Base-by-base conservation (phyloP, 30 jellyfish, hydroid and myxozoan genomes). In the Sanderia malayensis region DNA sequence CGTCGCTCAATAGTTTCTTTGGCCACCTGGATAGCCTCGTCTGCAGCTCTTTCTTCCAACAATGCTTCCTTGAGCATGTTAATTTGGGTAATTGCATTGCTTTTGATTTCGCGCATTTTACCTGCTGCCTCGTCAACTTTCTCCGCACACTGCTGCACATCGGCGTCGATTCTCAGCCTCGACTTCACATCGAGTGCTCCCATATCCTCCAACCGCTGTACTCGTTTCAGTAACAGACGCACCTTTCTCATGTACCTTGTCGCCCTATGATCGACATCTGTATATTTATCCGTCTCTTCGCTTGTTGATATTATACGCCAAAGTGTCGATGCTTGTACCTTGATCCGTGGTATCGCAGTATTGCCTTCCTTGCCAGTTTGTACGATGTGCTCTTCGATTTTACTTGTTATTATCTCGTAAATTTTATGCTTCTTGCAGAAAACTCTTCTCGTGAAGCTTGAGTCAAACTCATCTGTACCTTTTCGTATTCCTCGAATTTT, bases 121-220 rank as follows among this genome's bases (percentile, higher is more conserved):
- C 21, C 37, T 11, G 80, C 78, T 19, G 87, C 80, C 29, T 62
- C 44, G n/a, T 76, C 87, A 10, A 76, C 25, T 59, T 59, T 65
- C 46, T 41, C 80, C 19, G 67, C 11, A 8, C 58, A 53, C 49
- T 76, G 79, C 28, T n/a, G 32, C 52, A 62, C 37, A 34, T 76
- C 47, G 46, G 62, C 46, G 24, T 76, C 87, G 1, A 62, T 4
- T 15, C 62, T 66, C 2, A 76, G 24, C 26, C 46, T 76, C 32
- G 67, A 6, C 30, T 45, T 76, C 59, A 76, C 30, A 29, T 76
- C 67, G 31, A 62, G 1, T 23, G 49, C 57, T 23, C 33, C 20
- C 32, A 76, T 59, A 20, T 76, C 87, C 3, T 52, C 60, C 31
- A 27, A 44, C 62, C 61, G 67, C 25, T 61, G 17, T 19, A 24